Conservation (phyloP, 2,113 vertebrate species). For the Cebidichthys violaceus region DNA sequence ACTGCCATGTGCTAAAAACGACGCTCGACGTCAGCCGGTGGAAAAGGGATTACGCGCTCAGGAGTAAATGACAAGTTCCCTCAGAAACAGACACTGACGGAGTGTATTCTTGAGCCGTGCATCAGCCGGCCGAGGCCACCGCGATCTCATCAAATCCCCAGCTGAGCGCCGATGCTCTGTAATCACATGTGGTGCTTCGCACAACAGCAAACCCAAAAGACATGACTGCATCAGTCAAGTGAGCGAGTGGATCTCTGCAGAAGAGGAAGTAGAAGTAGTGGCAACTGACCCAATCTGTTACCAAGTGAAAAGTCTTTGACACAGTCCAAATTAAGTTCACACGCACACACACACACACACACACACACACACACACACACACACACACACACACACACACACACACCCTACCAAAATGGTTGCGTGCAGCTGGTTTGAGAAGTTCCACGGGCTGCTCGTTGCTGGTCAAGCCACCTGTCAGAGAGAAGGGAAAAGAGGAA, state of each 20-base stretch:
- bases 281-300: neutral
- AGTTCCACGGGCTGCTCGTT: slow-evolving; percentile 76
- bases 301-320: neutral
- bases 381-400: neutral
- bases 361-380: slow-evolving; percentile 6
- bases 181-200: slow-evolving; percentile 39
- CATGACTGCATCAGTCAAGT: slow-evolving; percentile 31
- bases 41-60: slow-evolving; percentile 48
- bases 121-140: slow-evolving; percentile 41
- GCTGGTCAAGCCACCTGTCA: slow-evolving; percentile 72
- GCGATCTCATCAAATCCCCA: slow-evolving; percentile 42
- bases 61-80: slow-evolving; percentile 60
- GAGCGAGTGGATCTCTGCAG: slow-evolving; percentile 3
- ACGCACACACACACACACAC: neutral
- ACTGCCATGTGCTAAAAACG: slow-evolving; percentile 67
- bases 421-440: slow-evolving; percentile 69
- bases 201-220: slow-evolving; percentile 32
- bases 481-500: slow-evolving; percentile 10
- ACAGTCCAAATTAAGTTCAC: neutral
- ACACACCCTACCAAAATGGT: slow-evolving; percentile 75
- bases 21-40: slow-evolving; percentile 53
- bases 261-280: neutral
- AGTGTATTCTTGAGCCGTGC: slow-evolving; percentile 45
- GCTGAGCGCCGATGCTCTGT: slow-evolving; percentile 36
- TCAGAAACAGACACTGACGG: slow-evolving; percentile 51